Conservation (phyloP, 2,797 vertebrate species). For the Enteromius afrohamiltoni region DNA sequence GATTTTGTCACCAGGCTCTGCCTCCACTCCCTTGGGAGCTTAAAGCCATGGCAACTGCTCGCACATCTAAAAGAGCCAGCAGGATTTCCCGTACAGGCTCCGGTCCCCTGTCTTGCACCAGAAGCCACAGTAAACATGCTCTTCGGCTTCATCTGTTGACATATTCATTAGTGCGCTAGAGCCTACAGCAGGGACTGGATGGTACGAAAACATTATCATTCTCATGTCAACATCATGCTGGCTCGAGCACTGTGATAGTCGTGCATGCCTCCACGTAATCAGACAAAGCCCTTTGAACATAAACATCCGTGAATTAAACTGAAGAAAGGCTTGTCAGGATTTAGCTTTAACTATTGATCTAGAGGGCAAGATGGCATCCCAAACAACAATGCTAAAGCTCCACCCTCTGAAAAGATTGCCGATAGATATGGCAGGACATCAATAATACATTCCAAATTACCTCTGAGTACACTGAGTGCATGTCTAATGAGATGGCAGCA, state of each 20-base stretch:
- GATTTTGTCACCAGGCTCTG: slow-evolving; percentile 58
- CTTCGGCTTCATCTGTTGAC: slow-evolving; percentile 48
- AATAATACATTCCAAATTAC: slow-evolving; percentile 64
- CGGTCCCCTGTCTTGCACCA: slow-evolving; percentile 59
- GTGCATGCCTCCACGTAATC: background rate
- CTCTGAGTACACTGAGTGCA: slow-evolving; percentile 53
- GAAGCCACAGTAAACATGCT: slow-evolving; percentile 53
- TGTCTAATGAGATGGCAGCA: slow-evolving; percentile 51
- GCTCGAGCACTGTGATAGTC: slow-evolving; percentile 25
- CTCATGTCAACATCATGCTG: background rate
- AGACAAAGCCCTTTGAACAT: slow-evolving; percentile 18
- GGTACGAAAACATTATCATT: slow-evolving; percentile 27
- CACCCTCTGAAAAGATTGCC: slow-evolving; percentile 7
- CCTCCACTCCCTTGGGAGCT: slow-evolving; percentile 53
- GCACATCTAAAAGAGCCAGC: slow-evolving; percentile 65
- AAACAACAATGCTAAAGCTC: slow-evolving; percentile 23
- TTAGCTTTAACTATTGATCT: slow-evolving; percentile 23
- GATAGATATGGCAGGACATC: slow-evolving; percentile 59
- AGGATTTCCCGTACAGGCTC: slow-evolving; percentile 59
- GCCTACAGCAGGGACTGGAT: slow-evolving; percentile 33
- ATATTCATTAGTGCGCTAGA: slow-evolving; percentile 53
- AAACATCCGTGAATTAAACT: background rate
- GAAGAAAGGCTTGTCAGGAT: slow-evolving; percentile 1
- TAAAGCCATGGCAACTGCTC: slow-evolving; percentile 66
- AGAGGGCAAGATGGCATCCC: background rate